Evolutionary conservation across 1,140 invertebrate genomes (phyloP).

Genomic region (Drosophila auraria): DNA sequence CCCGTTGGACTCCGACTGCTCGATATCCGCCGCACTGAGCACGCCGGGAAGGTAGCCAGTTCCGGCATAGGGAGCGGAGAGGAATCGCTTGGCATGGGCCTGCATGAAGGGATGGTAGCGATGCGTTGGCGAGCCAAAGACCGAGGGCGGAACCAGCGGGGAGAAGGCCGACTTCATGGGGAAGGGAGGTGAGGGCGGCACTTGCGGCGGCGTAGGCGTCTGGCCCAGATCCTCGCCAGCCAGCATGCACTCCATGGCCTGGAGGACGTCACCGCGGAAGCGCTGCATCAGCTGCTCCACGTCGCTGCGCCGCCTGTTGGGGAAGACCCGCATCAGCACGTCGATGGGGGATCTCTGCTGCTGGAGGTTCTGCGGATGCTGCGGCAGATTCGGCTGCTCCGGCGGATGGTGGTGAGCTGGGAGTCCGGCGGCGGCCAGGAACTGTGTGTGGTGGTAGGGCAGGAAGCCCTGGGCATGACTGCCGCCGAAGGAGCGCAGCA

Average conservation of each 20-base stretch:
- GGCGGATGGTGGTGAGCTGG: constrained; percentile 68
- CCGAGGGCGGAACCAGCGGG: constrained; percentile 87
- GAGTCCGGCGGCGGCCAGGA: constrained; percentile 71
- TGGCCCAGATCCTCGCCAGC: constrained; percentile 87
- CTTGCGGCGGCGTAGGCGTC: constrained; percentile 66
- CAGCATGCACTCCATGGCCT: constrained; percentile 95
- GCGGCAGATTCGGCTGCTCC: constrained; percentile 52
- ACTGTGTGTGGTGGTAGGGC: constrained; percentile 86
- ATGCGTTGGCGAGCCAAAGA: constrained; percentile 85
- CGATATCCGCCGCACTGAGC: constrained; percentile 87
- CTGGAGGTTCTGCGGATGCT: constrained; percentile 80
- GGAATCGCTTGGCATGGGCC: constrained; percentile 89
- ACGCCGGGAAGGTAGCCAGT: constrained; percentile 93
- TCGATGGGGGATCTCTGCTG: constrained; percentile 90
- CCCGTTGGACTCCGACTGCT: constrained; percentile 81
- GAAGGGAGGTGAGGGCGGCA: constrained; percentile 85
- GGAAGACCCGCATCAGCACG: constrained; percentile 92
- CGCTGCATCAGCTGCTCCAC: constrained; percentile 93
- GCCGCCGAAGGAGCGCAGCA: constrained; percentile 74
- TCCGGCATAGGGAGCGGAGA: constrained; percentile 92
- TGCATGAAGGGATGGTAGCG: constrained; percentile 84
- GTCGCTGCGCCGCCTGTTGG: constrained; percentile 92
- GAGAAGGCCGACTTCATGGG: constrained; percentile 91
- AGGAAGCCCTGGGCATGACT: constrained; percentile 83
- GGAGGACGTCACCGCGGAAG: constrained; percentile 93